Evolutionary conservation across 1,140 invertebrate genomes (phyloP).

Genomic region (Drepana arcuata): DNA sequence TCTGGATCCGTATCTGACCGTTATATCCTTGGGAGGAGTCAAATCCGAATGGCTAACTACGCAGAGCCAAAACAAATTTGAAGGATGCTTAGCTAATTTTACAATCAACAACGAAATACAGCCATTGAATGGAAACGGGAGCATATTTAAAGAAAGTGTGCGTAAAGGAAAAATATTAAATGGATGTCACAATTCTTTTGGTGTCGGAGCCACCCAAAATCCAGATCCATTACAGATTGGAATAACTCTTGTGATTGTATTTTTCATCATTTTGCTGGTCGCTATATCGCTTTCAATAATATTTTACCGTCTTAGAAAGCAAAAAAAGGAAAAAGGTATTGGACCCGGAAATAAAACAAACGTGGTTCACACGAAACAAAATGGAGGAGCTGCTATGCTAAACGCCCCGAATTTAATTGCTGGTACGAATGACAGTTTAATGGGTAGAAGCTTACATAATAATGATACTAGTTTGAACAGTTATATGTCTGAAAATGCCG

Average conservation of each 20-base stretch:
- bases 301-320: constrained; percentile 87
- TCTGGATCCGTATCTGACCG: constrained; percentile 89
- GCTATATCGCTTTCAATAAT: constrained; percentile 92
- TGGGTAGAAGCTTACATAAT: constrained; percentile 71
- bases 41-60: constrained; percentile 73
- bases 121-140: constrained; percentile 89
- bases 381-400: constrained; percentile 72
- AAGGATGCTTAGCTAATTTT: constrained; percentile 92
- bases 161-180: constrained; percentile 78
- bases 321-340: constrained; percentile 86
- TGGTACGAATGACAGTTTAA: constrained; percentile 72
- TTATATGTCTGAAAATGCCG: constrained; percentile 78
- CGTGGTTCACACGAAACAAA: constrained; percentile 77
- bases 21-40: constrained; percentile 83
- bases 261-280: constrained; percentile 91
- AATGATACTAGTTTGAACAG: constrained; percentile 73
- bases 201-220: constrained; percentile 80
- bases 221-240: constrained; percentile 92
- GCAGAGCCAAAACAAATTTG: constrained; percentile 75
- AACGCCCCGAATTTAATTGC: constrained; percentile 73
- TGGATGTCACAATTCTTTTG: constrained; percentile 80
- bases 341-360: constrained; percentile 71
- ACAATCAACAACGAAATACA: constrained; percentile 91
- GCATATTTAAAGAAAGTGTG: constrained; percentile 80
- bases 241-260: constrained; percentile 93